phyloP scores from a whole-genome alignment of 2,113 vertebrate species.

The Crotalus horridus region DNA sequence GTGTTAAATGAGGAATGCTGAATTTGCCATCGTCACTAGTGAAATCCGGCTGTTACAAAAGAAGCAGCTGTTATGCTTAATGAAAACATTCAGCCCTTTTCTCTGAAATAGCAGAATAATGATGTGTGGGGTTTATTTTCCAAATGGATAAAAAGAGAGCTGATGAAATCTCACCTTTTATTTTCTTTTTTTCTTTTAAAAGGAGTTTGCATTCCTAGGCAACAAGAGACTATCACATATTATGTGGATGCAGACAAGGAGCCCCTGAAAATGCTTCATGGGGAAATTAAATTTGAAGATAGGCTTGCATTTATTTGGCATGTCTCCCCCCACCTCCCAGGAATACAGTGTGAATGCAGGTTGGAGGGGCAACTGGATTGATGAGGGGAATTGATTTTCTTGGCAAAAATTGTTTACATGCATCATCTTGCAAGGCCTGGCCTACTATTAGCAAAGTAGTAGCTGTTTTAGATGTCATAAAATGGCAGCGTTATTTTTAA shows the following conservation, averaged over 20 bases:
- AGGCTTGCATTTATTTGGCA: background rate
- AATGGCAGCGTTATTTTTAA: background rate
- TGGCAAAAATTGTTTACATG: background rate
- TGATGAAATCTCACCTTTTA: constrained; percentile 55
- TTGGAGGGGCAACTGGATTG: background rate
- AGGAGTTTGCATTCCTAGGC: constrained; percentile 39
- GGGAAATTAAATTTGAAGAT: background rate
- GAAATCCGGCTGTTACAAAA: constrained; percentile 65
- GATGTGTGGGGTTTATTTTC: constrained; percentile 52
- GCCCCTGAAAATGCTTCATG: constrained; percentile 17
- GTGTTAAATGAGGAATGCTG: constrained; percentile 61
- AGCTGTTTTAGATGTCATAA: background rate
- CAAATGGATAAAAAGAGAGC: constrained; percentile 56
- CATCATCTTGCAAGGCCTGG: background rate
- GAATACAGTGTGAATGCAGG: constrained; percentile 9
- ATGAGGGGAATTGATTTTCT: background rate
- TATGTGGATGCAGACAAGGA: constrained; percentile 10
- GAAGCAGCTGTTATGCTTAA: constrained; percentile 75
- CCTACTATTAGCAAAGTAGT: background rate
- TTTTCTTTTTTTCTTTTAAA: constrained; percentile 18
- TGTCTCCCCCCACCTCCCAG: constrained; percentile 20
- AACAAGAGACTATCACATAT: constrained; percentile 35
- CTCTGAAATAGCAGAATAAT: constrained; percentile 67
- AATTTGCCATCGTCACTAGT: constrained; percentile 55
- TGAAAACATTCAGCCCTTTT: constrained; percentile 65